Evolutionary conservation across 2,797 vertebrate genomes (phyloP).

Genomic region (Onychomys leucogaster): DNA sequence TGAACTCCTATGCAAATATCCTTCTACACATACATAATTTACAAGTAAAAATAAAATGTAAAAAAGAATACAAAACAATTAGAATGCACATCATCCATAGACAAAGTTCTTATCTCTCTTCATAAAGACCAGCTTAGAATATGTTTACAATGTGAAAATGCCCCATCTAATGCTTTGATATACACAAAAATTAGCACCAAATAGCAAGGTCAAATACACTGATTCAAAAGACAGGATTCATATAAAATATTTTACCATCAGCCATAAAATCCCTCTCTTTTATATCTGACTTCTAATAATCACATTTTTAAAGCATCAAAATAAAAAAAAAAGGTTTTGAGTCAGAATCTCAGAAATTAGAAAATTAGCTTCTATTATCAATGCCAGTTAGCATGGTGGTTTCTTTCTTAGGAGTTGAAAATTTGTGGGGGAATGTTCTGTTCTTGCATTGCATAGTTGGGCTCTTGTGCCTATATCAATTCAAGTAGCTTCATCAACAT

Average conservation of each 20-base stretch:
- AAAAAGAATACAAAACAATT: neutral
- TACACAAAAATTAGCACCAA: neutral
- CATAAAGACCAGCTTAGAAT: neutral
- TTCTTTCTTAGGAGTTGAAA: constrained; percentile 75
- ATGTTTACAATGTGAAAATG: neutral
- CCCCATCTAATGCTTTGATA: neutral
- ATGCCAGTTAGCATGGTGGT: neutral
- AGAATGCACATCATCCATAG: neutral
- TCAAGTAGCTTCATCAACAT: constrained; percentile 84
- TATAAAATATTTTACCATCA: constrained; percentile 44
- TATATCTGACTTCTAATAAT: neutral
- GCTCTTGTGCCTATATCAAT: constrained; percentile 75
- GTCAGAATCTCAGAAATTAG: constrained; percentile 44
- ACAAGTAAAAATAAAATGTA: neutral
- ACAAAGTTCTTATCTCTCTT: constrained; percentile 7
- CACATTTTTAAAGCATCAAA: neutral
- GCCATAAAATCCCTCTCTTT: neutral
- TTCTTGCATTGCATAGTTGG: constrained; percentile 68
- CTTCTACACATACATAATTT: neutral
- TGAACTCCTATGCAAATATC: neutral
- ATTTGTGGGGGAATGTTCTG: constrained; percentile 62
- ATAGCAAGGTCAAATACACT: neutral
- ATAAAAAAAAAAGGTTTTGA: constrained; percentile 46
- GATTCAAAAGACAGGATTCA: neutral
- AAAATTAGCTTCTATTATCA: neutral